Conservation (phyloP, 2,113 vertebrate genomes). For the Maccullochella peelii region DNA sequence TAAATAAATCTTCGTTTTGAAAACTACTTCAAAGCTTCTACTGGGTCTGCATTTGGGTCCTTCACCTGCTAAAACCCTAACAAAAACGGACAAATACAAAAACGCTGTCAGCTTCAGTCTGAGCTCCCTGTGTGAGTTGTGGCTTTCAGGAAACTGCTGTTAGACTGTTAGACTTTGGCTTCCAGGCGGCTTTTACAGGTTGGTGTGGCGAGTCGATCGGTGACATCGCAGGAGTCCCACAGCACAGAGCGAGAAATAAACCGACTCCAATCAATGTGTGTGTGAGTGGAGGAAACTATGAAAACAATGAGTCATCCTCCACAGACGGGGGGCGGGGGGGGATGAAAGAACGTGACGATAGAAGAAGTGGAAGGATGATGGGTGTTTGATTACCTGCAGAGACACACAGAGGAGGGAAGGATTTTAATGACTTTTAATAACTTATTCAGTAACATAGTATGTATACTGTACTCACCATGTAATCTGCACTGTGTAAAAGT, state of each 20-base stretch:
- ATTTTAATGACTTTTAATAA: not conserved
- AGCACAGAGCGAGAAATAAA: not conserved
- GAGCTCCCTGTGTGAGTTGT: not conserved
- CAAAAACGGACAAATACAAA: not conserved
- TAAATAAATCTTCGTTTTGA: too few species aligned
- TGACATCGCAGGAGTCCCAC: conserved; percentile 13
- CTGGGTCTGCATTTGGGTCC: too few species aligned
- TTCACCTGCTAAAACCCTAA: too few species aligned
- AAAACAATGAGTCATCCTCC: conserved; percentile 50
- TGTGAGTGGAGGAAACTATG: conserved; percentile 13
- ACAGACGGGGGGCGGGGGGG: not conserved
- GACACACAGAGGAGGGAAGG: too few species aligned
- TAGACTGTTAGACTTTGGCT: not conserved
- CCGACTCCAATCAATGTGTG: conserved; percentile 3
- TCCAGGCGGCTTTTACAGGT: not conserved
- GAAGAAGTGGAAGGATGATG: conserved; percentile 4
- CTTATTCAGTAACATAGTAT: not conserved
- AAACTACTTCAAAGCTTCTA: too few species aligned
- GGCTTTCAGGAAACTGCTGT: not conserved
- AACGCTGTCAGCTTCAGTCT: not conserved
- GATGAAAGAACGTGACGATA: not conserved
- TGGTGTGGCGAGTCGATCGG: not conserved
- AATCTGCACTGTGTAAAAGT: too few species aligned
- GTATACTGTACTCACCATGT: not conserved
- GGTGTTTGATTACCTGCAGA: conserved; percentile 24